Conservation (phyloP, 2,888 invertebrate species). For the Polymixis lichenea region DNA sequence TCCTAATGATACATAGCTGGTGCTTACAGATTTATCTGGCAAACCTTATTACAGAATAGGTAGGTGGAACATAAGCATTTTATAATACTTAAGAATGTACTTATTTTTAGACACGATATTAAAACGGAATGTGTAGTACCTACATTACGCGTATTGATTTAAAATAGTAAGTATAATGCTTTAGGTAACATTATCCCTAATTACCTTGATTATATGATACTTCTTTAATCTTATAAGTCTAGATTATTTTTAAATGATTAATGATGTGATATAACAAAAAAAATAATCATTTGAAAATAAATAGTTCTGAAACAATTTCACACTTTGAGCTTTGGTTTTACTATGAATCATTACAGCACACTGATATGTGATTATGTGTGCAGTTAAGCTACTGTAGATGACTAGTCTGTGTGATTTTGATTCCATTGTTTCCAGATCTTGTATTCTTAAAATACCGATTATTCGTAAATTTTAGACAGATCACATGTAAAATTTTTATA, state of each 20-base stretch:
- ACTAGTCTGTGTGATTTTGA: slow-evolving; percentile 64
- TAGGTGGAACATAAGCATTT: slow-evolving; percentile 1
- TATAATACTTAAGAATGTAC: slow-evolving; percentile 30
- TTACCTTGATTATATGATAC: slow-evolving; percentile 21
- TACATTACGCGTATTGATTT: slow-evolving; percentile 1
- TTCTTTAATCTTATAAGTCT: slow-evolving; percentile 31
- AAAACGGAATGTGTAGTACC: slow-evolving; percentile 37
- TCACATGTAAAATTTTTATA: slow-evolving; percentile 6
- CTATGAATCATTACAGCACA: slow-evolving; percentile 49
- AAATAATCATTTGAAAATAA: slow-evolving; percentile 48
- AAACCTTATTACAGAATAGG: slow-evolving; percentile 9
- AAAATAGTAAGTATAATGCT: slow-evolving; percentile 26
- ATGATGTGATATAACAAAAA: slow-evolving; percentile 16
- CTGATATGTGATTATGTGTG: slow-evolving; percentile 26
- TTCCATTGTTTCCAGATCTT: slow-evolving; percentile 33
- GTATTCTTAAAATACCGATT: slow-evolving; percentile 17
- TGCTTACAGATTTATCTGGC: not conserved
- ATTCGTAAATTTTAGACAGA: slow-evolving; percentile 19
- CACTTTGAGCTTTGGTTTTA: slow-evolving; percentile 72
- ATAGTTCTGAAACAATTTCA: slow-evolving; percentile 59
- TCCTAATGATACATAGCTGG: not conserved
- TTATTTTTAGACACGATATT: slow-evolving; percentile 34
- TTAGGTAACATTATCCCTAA: slow-evolving; percentile 42
- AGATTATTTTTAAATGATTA: slow-evolving; percentile 43
- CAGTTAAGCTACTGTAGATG: slow-evolving; percentile 46